Percentiles rank a stretch among this genome's conserved stretches.
These are phyloP conservation scores for Eilema sororculum DNA, from an alignment of 2,888 invertebrate genomes.

Conservation along the genomic window DNA sequence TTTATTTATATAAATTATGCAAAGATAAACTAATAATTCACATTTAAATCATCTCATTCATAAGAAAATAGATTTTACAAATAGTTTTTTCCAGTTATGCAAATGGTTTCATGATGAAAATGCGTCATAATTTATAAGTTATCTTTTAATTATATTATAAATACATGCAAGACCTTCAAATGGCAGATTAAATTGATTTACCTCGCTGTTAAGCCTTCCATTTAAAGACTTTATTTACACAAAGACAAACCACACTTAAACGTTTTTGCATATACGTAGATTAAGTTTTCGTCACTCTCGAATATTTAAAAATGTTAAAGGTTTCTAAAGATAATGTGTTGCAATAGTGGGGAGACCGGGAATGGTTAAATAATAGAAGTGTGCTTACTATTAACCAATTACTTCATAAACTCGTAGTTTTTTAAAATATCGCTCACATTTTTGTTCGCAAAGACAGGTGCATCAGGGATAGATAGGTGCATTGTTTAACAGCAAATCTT, in stretches of 20 bases:
- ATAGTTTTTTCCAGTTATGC: conserved; percentile 1
- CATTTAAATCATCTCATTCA: neutral
- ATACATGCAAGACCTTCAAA: conserved; percentile 3
- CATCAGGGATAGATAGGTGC: too few relatives aligned
- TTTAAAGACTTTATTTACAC: conserved; percentile 4
- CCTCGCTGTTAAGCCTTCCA: neutral
- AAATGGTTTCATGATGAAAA: conserved; percentile 10
- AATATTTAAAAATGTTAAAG: neutral
- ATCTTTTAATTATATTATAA: neutral
- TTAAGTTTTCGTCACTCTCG: conserved; percentile 4
- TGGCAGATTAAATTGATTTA: conserved; percentile 6
- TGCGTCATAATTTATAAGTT: neutral
- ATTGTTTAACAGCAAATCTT: too few relatives aligned
- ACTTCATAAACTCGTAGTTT: neutral
- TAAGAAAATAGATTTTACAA: neutral
- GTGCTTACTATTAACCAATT: neutral
- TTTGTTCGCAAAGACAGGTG: neutral
- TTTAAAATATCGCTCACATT: neutral
- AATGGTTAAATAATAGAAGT: neutral
- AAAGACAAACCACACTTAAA: neutral
- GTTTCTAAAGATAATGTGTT: neutral
- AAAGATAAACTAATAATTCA: neutral
- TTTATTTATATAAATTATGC: neutral
- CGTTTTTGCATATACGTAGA: conserved; percentile 1
- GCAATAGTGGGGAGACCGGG: neutral